Conservation (phyloP, 2,113 vertebrate species). For the Coturnix japonica region DNA sequence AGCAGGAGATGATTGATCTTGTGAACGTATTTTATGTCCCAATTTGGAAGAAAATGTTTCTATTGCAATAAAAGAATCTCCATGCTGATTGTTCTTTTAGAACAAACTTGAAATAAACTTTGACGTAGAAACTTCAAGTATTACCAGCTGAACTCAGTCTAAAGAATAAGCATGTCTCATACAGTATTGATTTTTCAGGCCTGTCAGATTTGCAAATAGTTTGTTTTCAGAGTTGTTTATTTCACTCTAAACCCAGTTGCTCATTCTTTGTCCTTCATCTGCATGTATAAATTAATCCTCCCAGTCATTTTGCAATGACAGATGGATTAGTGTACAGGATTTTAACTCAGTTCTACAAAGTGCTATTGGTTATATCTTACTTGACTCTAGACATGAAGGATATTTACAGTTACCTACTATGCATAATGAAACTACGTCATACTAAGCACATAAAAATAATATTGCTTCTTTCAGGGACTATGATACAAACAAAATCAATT, state of each 20-base stretch:
- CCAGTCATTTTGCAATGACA: not conserved
- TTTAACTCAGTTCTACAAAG: not conserved
- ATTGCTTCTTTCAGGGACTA: constrained; percentile 79
- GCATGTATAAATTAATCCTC: not conserved
- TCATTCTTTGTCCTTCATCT: not conserved
- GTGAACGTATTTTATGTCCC: not conserved
- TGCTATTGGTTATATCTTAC: not conserved
- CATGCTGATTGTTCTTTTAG: not conserved
- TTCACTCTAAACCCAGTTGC: not conserved
- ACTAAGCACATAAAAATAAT: not conserved
- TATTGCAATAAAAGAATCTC: not conserved
- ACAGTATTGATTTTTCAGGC: not conserved
- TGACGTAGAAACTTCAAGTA: not conserved
- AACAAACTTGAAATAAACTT: not conserved
- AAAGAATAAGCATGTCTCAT: not conserved
- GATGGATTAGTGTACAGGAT: not conserved
- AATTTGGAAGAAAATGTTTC: constrained; percentile 21
- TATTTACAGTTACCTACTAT: not conserved
- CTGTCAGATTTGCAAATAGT: not conserved
- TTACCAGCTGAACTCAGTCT: not conserved
- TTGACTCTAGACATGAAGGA: not conserved
- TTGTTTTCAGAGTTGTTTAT: constrained; percentile 8
- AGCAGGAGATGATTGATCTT: not conserved
- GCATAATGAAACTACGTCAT: not conserved
- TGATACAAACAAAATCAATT: constrained; percentile 91